Percentiles rank a stretch among this genome's conserved stretches.
Evolutionary conservation across 1,140 invertebrate genomes (phyloP).

Genomic region (Condylostylus longicornis): DNA sequence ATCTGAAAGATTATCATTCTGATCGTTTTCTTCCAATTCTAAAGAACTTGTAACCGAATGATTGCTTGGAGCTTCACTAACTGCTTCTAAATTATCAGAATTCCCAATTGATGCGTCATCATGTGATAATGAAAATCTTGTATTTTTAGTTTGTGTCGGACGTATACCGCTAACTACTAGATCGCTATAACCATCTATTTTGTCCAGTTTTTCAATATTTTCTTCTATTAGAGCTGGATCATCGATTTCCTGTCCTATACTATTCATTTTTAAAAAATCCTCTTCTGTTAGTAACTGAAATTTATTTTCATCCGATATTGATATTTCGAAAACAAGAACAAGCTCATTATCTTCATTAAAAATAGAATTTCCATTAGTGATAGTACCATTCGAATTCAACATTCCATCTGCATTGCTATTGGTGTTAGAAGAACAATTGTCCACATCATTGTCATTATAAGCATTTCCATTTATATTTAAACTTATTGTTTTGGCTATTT

Average conservation of each 20-base stretch:
- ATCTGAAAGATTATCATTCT: conserved; percentile 85
- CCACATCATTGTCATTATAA: conserved; percentile 2
- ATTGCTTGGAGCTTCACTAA: conserved; percentile 87
- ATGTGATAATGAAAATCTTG: conserved; percentile 69
- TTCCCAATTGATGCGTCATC: conserved; percentile 77
- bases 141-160: conserved; percentile 11
- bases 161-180: conserved; percentile 9
- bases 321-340: conserved; percentile 25
- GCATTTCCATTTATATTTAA: conserved; percentile 15
- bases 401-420: conserved; percentile 6
- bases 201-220: conserved; percentile 15
- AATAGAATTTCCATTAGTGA: not conserved
- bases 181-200: conserved; percentile 22
- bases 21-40: conserved; percentile 73
- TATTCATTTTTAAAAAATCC: conserved; percentile 31
- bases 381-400: too few relatives aligned
- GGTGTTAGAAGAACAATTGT: conserved; percentile 4
- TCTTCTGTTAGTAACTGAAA: conserved; percentile 27
- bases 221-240: conserved; percentile 9
- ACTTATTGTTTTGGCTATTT: conserved; percentile 26
- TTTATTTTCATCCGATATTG: conserved; percentile 22
- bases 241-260: conserved; percentile 21
- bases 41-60: conserved; percentile 87
- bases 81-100: conserved; percentile 85
- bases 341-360: conserved; percentile 10